These are phyloP conservation scores for Sebastes dallii DNA, from an alignment of 2,797 vertebrate species.

Conservation along the genomic window DNA sequence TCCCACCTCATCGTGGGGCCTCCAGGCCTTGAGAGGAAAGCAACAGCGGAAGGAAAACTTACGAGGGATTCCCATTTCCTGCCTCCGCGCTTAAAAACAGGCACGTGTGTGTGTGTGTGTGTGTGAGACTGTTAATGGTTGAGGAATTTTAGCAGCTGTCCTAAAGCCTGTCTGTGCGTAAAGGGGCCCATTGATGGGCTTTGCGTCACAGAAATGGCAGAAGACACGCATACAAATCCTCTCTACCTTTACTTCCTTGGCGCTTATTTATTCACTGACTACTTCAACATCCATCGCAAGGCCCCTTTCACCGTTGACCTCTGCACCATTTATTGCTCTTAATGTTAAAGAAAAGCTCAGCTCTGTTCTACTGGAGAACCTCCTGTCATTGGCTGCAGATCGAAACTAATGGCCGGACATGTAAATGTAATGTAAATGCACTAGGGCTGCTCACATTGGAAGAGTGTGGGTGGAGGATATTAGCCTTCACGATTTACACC, in stretches of 20 bases:
- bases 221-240: constrained; percentile 11
- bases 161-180: constrained; percentile 68
- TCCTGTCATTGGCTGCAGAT: constrained; percentile 6
- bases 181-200: constrained; percentile 71
- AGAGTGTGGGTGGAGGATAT: constrained; percentile 23
- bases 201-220: constrained; percentile 46
- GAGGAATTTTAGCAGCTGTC: constrained; percentile 83
- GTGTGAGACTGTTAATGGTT: constrained; percentile 60
- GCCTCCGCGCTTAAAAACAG: constrained; percentile 71
- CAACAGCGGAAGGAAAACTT: constrained; percentile 80
- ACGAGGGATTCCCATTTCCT: constrained; percentile 81
- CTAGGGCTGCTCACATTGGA: neutral
- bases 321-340: neutral
- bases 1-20: constrained; percentile 66
- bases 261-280: constrained; percentile 4
- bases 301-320: neutral
- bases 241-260: neutral
- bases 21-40: constrained; percentile 73
- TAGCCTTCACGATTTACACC: constrained; percentile 9
- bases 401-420: constrained; percentile 42
- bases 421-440: constrained; percentile 55
- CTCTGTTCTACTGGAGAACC: neutral
- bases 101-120: constrained; percentile 39
- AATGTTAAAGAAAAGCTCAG: neutral
- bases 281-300: neutral